Base-by-base conservation (phyloP, 2,888 invertebrate species). In the Drosophila histrio region DNA sequence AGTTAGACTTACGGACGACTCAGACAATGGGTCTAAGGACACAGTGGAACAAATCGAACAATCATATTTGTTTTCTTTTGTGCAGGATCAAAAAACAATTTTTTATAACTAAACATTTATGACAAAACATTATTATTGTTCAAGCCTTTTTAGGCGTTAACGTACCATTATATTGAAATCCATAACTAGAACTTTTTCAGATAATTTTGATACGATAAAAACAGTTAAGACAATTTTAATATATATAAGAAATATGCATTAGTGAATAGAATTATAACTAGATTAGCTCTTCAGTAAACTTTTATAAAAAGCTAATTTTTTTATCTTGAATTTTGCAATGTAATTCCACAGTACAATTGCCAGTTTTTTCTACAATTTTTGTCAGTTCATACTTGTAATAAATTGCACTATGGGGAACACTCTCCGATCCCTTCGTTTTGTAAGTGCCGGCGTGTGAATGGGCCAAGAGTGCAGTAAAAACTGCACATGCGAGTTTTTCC, bases 361-460 rank as follows among this genome's bases (percentile, higher is more conserved):
- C 6, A 8, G 13, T 53, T 63, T 47, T 32, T 49, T 52, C 24
- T 36, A 17, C 44, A 41, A 39, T 34, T 64, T 79, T 63, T 68
- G 53, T 79, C 64, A 65, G 61, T 67, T 70, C 68, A 69, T 64
- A 83, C 50, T 46, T 54, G 36, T 65, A 70, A 80, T 88, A 86
- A 88, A 88, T 86, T 88, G 84, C 75, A 77, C 87, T 62, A 53
- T 64, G 57, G 88, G 74, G 80, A 75, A 49, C 69, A 66, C 39
- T 77, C 32, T 38, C 53, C 44, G 32, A n/a, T 15, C 41, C 43
- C 36, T 26, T 9, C 15, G 57, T 32, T 26, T 13, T 49, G 53
- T 36, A 87, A 81, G 76, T 81, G 85, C 62, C 76, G 61, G 72
- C 77, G 82, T 87, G 81, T 81, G 82, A 81, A 87, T 81, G 76